Base-by-base conservation (phyloP, 1,140 invertebrate genomes). In the Trichogramma pretiosum region DNA sequence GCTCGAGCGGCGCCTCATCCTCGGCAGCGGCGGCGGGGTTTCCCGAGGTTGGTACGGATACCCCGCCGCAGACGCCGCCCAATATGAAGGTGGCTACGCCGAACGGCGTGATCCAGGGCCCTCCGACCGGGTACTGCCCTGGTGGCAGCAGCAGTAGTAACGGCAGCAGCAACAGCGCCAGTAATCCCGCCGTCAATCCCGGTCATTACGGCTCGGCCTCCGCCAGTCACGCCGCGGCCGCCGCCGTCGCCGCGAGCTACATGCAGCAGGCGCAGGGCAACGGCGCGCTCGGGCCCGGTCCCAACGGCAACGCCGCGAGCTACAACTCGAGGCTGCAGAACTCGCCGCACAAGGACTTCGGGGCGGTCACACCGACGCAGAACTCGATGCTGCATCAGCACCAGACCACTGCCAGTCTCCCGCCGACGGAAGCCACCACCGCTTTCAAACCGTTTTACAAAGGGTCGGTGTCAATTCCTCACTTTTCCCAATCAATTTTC, bases 1-100 rank as follows among this genome's bases (percentile, higher is more conserved):
- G 65, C 9, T 68, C 67, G 3, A 66, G 60, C 2, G 64, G 60
- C 46, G 64, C 62, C 30, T 66, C 76, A 41, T 73, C 75, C 26
- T 69, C 67, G 40, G 71, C 76, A 52, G 72, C 76, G 52, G 79
- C 78, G 57, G 77, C 79, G 74, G 82, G 81, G 64, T 88, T 87
- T 76, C 85, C 84, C 61, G 87, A 88, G 64, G 85, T 88, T 65
- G 86, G 86, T 74, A 90, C 88, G 53, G 89, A 90, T 67, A 93
- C 89, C 50, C 89, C 89, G 54, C 89, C 89, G 21, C 89, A 92
- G 73, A 93, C 89, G 53, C 89, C 89, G 47, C 89, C 89, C 64
- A 91, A 87, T 70, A 87, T 90, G 83, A 92, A 90, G 67, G 77
- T 88, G 62, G 81, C 82, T 57, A 85, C 80, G 62, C 82, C 84